A percentile compares a stretch with the other conserved stretches of the same genome.
Evolutionary conservation across 2,797 vertebrate genomes (phyloP).

Genomic region (Ceyx erithaca): DNA sequence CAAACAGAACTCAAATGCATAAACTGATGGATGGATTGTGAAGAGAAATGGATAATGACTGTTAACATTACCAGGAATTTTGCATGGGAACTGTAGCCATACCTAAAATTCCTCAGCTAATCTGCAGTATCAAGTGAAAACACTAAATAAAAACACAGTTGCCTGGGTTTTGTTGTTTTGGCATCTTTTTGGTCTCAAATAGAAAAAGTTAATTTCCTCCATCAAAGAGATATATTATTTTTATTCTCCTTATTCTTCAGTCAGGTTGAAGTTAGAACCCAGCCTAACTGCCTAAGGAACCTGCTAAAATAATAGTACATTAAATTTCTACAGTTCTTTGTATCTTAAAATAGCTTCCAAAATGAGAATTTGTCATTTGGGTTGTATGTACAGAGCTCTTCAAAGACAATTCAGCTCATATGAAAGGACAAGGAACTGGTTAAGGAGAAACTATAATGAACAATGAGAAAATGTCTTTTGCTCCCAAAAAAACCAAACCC

Average conservation of each 20-base stretch:
- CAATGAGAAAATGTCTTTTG: background rate
- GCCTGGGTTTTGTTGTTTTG: rapidly evolving
- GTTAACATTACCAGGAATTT: background rate
- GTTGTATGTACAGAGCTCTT: background rate
- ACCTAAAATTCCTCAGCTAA: background rate
- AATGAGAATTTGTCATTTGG: background rate
- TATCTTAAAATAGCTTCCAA: too few species aligned
- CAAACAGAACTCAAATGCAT: background rate
- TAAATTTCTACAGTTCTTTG: too few species aligned
- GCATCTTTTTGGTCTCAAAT: background rate
- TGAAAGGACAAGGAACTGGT: rapidly evolving
- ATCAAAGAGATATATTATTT: background rate
- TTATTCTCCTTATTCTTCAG: background rate
- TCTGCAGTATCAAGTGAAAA: background rate
- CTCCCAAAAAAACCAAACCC: background rate
- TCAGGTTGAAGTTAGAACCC: background rate
- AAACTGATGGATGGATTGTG: background rate
- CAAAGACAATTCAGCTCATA: background rate
- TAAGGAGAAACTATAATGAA: background rate
- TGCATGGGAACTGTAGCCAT: background rate
- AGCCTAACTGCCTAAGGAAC: background rate
- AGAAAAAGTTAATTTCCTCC: rapidly evolving
- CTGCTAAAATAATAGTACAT: too few species aligned
- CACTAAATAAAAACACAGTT: background rate
- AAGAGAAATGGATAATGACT: background rate